These are phyloP conservation scores for Drosophila differens DNA, from an alignment of 2,888 invertebrate species.

Conservation along the genomic window DNA sequence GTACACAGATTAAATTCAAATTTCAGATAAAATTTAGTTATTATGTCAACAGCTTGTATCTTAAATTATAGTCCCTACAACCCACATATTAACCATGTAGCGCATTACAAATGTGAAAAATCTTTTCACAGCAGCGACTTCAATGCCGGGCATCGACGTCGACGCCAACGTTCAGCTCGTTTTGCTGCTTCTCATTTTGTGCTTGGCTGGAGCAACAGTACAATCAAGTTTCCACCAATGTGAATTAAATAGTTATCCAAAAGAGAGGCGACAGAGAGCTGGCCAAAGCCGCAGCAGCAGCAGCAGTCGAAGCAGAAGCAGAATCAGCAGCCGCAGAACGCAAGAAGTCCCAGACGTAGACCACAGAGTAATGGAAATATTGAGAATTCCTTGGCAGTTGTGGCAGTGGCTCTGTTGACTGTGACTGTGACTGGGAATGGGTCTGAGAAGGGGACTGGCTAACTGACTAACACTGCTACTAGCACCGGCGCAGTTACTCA, in stretches of 20 bases:
- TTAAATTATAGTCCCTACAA: constrained; percentile 30
- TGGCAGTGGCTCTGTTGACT: constrained; percentile 44
- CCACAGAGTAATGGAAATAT: constrained; percentile 79
- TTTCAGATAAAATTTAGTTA: not conserved
- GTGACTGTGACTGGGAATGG: constrained; percentile 28
- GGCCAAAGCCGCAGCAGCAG: constrained; percentile 47
- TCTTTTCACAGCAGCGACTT: constrained; percentile 38
- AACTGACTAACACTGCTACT: constrained; percentile 9
- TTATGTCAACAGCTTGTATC: not conserved
- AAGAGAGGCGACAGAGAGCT: constrained; percentile 72
- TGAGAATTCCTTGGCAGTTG: constrained; percentile 72
- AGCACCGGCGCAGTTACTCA: constrained; percentile 68
- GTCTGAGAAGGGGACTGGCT: constrained; percentile 14
- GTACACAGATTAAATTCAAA: not conserved
- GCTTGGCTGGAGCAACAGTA: constrained; percentile 68
- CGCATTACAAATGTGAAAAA: constrained; percentile 65
- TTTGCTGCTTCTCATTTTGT: constrained; percentile 69
- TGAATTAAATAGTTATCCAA: constrained; percentile 77
- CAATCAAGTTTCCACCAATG: constrained; percentile 80
- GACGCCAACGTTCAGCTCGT: constrained; percentile 47
- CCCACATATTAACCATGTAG: constrained; percentile 49
- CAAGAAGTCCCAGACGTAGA: constrained; percentile 72
- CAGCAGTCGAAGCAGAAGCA: constrained; percentile 20
- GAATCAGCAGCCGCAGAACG: constrained; percentile 34
- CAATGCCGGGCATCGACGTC: constrained; percentile 28